Evolutionary conservation across 2,113 vertebrate genomes (phyloP), one percentile per base, ranked within the genome.

Genomic region (Camelus dromedarius): DNA sequence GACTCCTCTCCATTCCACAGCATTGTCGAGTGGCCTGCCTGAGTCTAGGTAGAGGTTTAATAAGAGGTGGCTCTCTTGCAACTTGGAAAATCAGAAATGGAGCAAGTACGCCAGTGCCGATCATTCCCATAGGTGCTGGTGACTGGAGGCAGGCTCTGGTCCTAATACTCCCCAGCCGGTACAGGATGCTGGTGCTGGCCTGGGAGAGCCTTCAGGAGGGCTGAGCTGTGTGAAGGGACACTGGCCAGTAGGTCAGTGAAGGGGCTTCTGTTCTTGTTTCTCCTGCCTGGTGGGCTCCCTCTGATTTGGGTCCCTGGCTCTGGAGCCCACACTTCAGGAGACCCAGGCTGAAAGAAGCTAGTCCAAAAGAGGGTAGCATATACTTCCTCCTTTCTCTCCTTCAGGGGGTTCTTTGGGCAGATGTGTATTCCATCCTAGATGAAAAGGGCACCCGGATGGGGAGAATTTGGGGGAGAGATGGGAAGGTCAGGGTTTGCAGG

Each of bases 331-430:
- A 3, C 70, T 72, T 80, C 32, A 28, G 91, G 89, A 94, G 67
- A 64, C 48, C 9, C 38, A 69, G 64, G 15, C 54, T 7, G 50
- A 58, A 94, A 94, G 81, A 94, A 86, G 52, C 87, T 89, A 64
- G 22, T 64, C 42, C 58, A 13, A n/a, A 69, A 80, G 50, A 72
- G 14, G 22, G 15, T 35, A 13, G 22, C 0, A 12, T 67, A 7
- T 24, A 13, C 32, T 60, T 46, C 14, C 22, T 80, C 20, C 35
- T 67, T 80, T 80, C 32, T 67, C 75, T 84, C 52, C 64, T 56
- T 67, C 54, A 6, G 28, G n/a, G 35, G 2, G 67, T 79, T 69
- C 50, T 42, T 42, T 12, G 20, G 14, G 18, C 85, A 67, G 30
- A 30, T 38, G 30, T 8, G 28, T 26, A 26, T 89, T 28, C 0